Evolutionary conservation across 2,113 vertebrate species (phyloP), one percentile per base, ranked within the genome.

Genomic region (Eptesicus fuscus): DNA sequence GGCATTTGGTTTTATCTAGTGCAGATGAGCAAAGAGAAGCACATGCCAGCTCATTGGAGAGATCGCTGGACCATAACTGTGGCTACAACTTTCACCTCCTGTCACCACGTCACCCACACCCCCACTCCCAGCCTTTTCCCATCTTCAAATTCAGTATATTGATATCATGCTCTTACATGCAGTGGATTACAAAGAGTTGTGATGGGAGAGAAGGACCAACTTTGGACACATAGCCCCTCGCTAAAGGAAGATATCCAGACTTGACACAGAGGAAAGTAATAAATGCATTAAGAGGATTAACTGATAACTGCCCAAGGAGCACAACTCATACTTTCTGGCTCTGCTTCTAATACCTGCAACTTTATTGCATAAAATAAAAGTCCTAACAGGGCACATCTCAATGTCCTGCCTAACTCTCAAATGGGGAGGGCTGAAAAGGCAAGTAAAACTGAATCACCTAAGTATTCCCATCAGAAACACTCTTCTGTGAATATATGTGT

Each of bases 231-330:
- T 30, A 49, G 51, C 16, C 93, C 37, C n/a, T 71, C 3, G 5
- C 13, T 17, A 73, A 95, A 96, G 90, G 28, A 96, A 96, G 42
- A 17, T 74, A 71, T 42, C 44, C 35, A 86, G 73, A 96, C 92
- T 96, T 5, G 65, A 95, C 65, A 78, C 4, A 0, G 22, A 96
- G 37, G 32, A 95, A 69, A 97, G 59, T 49, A 95, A 96, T 87
- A 97, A 91, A 91, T 32, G 49, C 82, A 96, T 95, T 96, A 93
- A 96, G 95, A 95, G 44, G 85, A 90, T 97, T 94, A 94, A 89
- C 32, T 97, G 95, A 90, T 91, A 93, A 87, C 22, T 79, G 42
- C 63, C 67, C 11, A 12, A 83, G 51, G 87, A 96, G 73, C 70
- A 95, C 22, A 94, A 42, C 28, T 67, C 47, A 12, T 56, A 74